A percentile compares a stretch with the other conserved stretches of the same genome.
phyloP scores from a whole-genome alignment of 2,113 vertebrate genomes.

The Actenoides lindsayi region DNA sequence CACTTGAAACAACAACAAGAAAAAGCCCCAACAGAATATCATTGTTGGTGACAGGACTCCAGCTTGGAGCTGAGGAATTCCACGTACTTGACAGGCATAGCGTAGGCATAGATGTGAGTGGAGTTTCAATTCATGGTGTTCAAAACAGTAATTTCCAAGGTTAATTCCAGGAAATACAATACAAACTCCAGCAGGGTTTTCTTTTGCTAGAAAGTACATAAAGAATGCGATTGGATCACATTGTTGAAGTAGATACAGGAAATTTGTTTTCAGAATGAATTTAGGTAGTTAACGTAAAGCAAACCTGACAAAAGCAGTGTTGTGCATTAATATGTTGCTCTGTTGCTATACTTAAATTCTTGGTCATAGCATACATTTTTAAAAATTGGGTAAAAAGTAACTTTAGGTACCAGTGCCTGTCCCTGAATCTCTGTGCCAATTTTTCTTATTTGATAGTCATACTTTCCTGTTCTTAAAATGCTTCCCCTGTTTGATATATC shows the following conservation, averaged over 20 bases:
- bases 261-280: background rate
- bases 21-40: background rate
- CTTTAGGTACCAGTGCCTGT: background rate
- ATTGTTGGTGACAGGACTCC: background rate
- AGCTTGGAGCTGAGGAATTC: background rate
- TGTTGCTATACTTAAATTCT: background rate
- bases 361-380: background rate
- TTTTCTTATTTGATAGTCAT: constrained; percentile 17
- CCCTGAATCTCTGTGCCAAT: background rate
- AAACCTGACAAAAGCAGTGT: background rate
- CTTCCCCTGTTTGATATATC: background rate
- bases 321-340: background rate
- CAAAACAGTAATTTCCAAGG: background rate
- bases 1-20: background rate
- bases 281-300: background rate
- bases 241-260: background rate
- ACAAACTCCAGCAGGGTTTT: background rate
- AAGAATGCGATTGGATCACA: background rate
- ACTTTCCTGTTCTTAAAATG: constrained; percentile 1
- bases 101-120: rapidly evolving
- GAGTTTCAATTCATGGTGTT: background rate
- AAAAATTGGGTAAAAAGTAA: background rate
- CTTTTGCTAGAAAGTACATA: background rate
- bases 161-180: background rate
- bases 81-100: background rate